These are phyloP conservation scores for Phataginus tricuspis DNA, from an alignment of 2,797 vertebrate genomes.

Conservation along the genomic window DNA sequence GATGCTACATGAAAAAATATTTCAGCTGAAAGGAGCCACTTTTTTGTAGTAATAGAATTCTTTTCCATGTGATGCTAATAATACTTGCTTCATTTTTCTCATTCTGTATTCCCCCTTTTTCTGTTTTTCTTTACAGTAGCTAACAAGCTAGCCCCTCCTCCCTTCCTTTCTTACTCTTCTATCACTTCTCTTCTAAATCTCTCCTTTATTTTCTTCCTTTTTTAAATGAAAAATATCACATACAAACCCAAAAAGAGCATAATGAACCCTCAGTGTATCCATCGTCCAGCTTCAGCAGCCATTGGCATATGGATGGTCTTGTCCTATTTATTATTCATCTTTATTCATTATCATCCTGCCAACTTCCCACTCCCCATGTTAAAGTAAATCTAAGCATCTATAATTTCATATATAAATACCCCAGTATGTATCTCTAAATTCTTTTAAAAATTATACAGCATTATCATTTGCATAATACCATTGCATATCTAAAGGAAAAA, in stretches of 20 bases:
- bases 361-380: background rate
- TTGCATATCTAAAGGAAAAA: background rate
- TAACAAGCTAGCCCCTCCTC: background rate
- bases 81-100: background rate
- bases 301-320: background rate
- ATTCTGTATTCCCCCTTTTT: background rate
- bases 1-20: background rate
- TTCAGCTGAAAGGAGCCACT: conserved; percentile 20
- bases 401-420: background rate
- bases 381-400: background rate
- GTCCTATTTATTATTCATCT: conserved; percentile 5
- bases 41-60: background rate
- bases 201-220: background rate
- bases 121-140: background rate
- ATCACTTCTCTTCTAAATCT: background rate
- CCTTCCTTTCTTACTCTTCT: background rate
- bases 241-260: background rate
- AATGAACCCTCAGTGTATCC: background rate
- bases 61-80: background rate
- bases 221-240: background rate
- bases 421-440: background rate
- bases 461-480: background rate
- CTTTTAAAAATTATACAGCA: background rate
- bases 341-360: background rate
- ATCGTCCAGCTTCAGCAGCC: background rate